Conservation (phyloP, 2,113 vertebrate genomes). For the Nycticorax nycticorax region DNA sequence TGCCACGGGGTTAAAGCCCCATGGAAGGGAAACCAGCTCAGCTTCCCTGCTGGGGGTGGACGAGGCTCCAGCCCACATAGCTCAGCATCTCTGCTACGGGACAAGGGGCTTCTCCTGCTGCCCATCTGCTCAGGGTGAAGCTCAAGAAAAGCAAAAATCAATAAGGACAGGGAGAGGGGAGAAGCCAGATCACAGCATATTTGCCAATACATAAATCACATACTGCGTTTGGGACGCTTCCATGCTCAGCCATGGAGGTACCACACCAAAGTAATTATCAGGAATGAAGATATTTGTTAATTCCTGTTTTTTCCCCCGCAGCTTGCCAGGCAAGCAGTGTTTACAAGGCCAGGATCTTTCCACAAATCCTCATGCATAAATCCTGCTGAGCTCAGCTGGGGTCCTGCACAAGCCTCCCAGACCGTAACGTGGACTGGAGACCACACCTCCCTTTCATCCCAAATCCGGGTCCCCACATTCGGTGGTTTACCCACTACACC, state of each 20-base stretch:
- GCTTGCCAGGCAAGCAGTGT: background rate
- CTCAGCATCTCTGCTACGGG: background rate
- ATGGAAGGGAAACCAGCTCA: background rate
- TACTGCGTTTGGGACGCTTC: background rate
- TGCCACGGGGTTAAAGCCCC: background rate
- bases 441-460: background rate
- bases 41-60: background rate
- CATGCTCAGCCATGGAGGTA: background rate
- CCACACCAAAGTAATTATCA: background rate
- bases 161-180: background rate
- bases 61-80: accelerated
- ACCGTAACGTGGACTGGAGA: background rate
- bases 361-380: background rate
- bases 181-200: background rate
- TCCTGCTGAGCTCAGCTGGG: background rate
- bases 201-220: background rate
- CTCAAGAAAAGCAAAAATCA: background rate
- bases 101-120: background rate
- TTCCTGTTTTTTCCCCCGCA: accelerated
- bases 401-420: background rate
- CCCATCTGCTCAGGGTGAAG: background rate
- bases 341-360: background rate
- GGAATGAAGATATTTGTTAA: background rate
- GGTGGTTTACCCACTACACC: background rate
- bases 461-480: background rate